Evolutionary conservation across 2,888 invertebrate species (phyloP), one percentile per base, ranked within the genome.

Genomic region (Itoplectis maculator): DNA sequence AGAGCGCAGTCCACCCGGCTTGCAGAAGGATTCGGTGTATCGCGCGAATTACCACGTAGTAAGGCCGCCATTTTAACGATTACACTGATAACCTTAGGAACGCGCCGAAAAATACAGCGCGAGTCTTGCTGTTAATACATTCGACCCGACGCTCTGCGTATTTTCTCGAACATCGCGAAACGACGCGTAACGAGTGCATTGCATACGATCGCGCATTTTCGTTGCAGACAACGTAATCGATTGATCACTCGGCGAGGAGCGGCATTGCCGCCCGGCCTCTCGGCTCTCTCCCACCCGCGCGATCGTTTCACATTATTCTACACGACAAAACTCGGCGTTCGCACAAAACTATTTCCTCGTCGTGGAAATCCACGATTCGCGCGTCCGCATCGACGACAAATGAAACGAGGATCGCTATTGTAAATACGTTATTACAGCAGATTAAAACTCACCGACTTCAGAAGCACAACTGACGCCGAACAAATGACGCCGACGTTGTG

Each of bases 371-470:
- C 18, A 35, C 8, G 4, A 13, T 72, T 63, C 9, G 20, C 35
- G n/a, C 18, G 59, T 69, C 42, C 29, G 63, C 51, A 75, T 49
- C 63, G 23, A 23, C 51, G 11, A 72, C 2, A 20, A 69, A 81
- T 82, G 29, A 35, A 79, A 47, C 18, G 40, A 15, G 63, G 84
- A 84, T 84, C 42, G 76, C 45, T 49, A 47, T 35, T 37, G 72
- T 47, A 51, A 72, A 74, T 70, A 63, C 20, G 23, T 66, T 42
- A 82, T 47, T 69, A 76, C 13, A 63, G 76, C 68, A 73, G 84
- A 84, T 84, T 75, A 82, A 5, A 75, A 84, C 84, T 84, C 82
- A 84, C 84, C 84, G 49, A 82, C 61, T 79, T 69, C 76, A 79
- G 72, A 84, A 76, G 72, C 72, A 74, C 75, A 29, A 78, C 81